Evolutionary conservation across 2,888 invertebrate genomes (phyloP).

Genomic region (Cerastoderma edule): DNA sequence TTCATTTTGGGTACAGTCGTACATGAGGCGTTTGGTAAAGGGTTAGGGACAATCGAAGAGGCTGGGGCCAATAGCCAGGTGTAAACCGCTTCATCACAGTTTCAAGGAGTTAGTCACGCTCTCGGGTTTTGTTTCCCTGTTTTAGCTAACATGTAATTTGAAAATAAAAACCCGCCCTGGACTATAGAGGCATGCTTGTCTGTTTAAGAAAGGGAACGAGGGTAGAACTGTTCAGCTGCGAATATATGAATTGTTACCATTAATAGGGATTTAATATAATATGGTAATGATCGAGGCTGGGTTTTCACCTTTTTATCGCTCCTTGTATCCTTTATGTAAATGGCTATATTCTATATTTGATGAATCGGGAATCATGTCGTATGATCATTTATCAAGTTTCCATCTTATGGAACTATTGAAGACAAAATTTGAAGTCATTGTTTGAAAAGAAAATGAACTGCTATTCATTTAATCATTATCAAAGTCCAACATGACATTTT

Average conservation of each 20-base stretch:
- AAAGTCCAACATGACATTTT: no score
- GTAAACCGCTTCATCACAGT: conserved; percentile 6
- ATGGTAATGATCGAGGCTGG: conserved; percentile 18
- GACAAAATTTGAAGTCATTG: no score
- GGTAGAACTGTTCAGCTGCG: conserved; percentile 23
- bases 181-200: conserved; percentile 7
- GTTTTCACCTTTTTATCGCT: conserved; percentile 13
- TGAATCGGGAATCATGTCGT: conserved; percentile 1
- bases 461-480: no score
- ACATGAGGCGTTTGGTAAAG: no score
- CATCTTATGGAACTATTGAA: not conserved
- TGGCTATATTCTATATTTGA: conserved; percentile 9
- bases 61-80: conserved; percentile 6
- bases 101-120: conserved; percentile 25
- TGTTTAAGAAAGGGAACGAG: not conserved
- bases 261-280: conserved; percentile 22
- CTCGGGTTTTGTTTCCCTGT: conserved; percentile 13
- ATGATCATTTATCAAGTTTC: not conserved
- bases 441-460: no score
- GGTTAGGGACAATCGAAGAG: conserved; percentile 14
- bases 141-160: conserved; percentile 19
- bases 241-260: conserved; percentile 24
- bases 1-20: no score
- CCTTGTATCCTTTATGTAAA: not conserved
- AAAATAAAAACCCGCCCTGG: conserved; percentile 16